Conservation (phyloP, 2,888 invertebrate species). For the Oconnorella tubifera region DNA sequence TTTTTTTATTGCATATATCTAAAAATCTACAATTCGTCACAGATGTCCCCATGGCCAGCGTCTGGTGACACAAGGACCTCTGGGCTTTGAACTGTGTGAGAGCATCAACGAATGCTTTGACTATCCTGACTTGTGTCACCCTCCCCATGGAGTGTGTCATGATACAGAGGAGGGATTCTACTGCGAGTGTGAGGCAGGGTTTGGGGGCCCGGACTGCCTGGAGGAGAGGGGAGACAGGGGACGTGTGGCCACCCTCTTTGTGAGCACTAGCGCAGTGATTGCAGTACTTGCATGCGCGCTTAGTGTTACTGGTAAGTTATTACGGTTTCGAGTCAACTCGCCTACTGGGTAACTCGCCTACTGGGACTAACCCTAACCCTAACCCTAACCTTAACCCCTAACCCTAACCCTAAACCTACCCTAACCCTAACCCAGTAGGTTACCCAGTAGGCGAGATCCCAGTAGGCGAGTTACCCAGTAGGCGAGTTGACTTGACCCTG, state of each 20-base stretch:
- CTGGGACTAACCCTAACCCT: too few relatives aligned
- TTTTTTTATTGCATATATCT: too few relatives aligned
- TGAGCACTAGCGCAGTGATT: conserved; percentile 16
- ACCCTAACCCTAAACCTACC: too few relatives aligned
- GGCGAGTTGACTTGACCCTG: too few relatives aligned
- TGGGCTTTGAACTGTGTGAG: conserved; percentile 60
- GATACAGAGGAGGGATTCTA: conserved; percentile 50
- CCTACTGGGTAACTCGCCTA: too few relatives aligned
- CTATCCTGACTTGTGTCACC: conserved; percentile 27
- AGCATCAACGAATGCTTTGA: conserved; percentile 59
- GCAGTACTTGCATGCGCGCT: neutral
- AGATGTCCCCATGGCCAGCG: conserved; percentile 74
- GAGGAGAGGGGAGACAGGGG: conserved; percentile 39
- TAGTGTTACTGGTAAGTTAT: too few relatives aligned
- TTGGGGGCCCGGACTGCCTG: conserved; percentile 71
- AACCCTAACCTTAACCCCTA: too few relatives aligned
- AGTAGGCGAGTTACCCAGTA: too few relatives aligned
- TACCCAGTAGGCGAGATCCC: too few relatives aligned
- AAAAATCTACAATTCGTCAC: too few relatives aligned
- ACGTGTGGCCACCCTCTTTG: conserved; percentile 13
- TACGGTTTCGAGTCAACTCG: too few relatives aligned
- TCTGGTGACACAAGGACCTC: conserved; percentile 58
- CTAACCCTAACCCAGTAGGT: too few relatives aligned
- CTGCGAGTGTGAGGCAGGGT: conserved; percentile 91
- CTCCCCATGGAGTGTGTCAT: conserved; percentile 31